Evolutionary conservation across 2,888 invertebrate species (phyloP), one percentile per base, ranked within the genome.

Genomic region (Chirona hameri): DNA sequence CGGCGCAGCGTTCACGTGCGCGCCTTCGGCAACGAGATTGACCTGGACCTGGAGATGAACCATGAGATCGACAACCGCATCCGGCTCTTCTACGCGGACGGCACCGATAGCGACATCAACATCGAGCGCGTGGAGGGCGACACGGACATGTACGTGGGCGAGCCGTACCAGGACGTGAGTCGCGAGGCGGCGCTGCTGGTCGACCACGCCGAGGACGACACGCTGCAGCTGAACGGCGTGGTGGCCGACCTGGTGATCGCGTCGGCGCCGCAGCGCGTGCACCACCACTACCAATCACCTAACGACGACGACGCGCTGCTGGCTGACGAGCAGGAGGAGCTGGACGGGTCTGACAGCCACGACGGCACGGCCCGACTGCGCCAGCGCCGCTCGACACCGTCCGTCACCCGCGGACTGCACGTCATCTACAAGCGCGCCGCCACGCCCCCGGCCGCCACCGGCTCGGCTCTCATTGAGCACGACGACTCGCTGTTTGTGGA

Each of bases 61-160:
- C 29, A 18, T 14, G 27, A 80, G 18, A 80, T 80, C 48, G 80
- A 52, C 52, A 52, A 48, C 52, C 3, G 29, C 46, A 55, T n/a
- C 27, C 29, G 52, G 14, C 29, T 80, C 21, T 80, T 80, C 29
- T 27, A 29, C 48, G 48, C 48, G 10, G 29, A n/a, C 48, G 80
- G 27, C 9, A 18, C 9, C n/a, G n/a, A 21, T 15, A 48, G 24
- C 3, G 27, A 21, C 27, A 27, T 80, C 27, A 52, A 18, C 29
- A 52, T 80, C 80, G 80, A 80, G 80, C 80, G 80, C 52, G 80
- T 80, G 14, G 27, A 12, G 15, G 80, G 55, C 52, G 80, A 80
- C 80, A 80, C 48, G 27, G 80, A 48, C 52, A 48, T 80, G 48
- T 48, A 27, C 80, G 80, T 80, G 14, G 80, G 80, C 48, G 55